Evolutionary conservation across 2,113 vertebrate genomes (phyloP).

Genomic region (Ia io): DNA sequence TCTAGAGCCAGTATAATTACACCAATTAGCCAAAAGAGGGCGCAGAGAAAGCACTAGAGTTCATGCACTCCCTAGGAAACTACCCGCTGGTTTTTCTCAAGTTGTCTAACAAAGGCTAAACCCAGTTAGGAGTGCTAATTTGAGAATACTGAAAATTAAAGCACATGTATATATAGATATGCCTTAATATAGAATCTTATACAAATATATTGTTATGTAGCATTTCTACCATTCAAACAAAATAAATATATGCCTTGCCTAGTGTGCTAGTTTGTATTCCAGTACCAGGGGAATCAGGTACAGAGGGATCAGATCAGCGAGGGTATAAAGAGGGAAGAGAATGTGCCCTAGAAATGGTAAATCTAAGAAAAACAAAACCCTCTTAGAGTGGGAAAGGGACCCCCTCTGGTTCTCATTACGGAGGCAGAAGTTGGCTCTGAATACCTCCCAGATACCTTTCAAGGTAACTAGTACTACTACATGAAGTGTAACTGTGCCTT

Average conservation of each 20-base stretch:
- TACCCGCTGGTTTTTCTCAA: not conserved
- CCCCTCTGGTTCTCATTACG: not conserved
- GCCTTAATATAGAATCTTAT: conserved; percentile 3
- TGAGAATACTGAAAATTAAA: conserved; percentile 33
- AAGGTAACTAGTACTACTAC: not conserved
- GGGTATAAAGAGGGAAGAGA: not conserved
- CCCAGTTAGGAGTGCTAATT: not conserved
- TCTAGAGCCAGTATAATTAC: conserved; percentile 48
- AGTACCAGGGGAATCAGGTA: not conserved
- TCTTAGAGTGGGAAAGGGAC: not conserved
- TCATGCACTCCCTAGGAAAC: not conserved
- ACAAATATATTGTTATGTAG: conserved; percentile 21
- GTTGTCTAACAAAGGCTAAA: conserved; percentile 14
- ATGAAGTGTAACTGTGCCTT: not conserved
- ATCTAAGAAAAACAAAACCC: not conserved
- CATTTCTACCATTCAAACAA: conserved; percentile 53
- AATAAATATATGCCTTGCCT: conserved; percentile 4
- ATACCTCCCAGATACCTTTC: not conserved
- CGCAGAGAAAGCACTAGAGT: conserved; percentile 63
- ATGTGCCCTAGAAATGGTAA: not conserved
- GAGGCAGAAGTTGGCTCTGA: not conserved
- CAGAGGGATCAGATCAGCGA: not conserved
- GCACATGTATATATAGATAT: not conserved
- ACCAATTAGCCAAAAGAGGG: conserved; percentile 76
- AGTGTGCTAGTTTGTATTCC: not conserved